Evolutionary conservation across 92 coral and sea anemone species (phyloP).

Genomic region (Phenganax marumi): DNA sequence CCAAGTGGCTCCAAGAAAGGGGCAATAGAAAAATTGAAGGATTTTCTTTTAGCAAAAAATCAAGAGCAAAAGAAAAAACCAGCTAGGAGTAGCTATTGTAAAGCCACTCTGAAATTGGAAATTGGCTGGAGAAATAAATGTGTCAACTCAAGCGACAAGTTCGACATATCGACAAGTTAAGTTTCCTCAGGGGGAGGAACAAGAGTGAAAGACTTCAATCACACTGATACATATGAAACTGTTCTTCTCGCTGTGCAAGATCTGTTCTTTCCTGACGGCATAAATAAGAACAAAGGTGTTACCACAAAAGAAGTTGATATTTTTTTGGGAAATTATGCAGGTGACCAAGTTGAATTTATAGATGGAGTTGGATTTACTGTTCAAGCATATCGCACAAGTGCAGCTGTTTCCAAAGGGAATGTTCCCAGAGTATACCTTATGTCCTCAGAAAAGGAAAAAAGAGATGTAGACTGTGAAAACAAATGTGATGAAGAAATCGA

Average conservation of each 20-base stretch:
- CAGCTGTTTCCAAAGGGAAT: conserved; percentile 35
- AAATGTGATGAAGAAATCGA: neutral
- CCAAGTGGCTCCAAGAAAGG: neutral
- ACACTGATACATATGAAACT: conserved; percentile 11
- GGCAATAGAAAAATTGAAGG: conserved; percentile 23
- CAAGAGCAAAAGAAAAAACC: neutral
- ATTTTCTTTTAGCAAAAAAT: conserved; percentile 31
- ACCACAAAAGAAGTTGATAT: conserved; percentile 6
- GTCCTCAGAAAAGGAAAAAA: neutral
- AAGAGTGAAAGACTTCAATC: conserved; percentile 18
- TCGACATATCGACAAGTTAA: conserved; percentile 31
- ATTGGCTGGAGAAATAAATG: conserved; percentile 20
- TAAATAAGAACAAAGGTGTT: neutral
- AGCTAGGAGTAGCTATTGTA: neutral
- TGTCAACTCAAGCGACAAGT: neutral
- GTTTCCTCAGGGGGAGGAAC: conserved; percentile 27
- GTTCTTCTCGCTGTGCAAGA: neutral
- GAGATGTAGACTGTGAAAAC: neutral
- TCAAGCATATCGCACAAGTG: conserved; percentile 20
- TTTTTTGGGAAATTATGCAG: conserved; percentile 18
- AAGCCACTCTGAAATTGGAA: conserved; percentile 7
- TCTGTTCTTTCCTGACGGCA: conserved; percentile 6
- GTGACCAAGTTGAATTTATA: conserved; percentile 1
- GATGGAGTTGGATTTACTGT: conserved; percentile 22
- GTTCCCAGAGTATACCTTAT: conserved; percentile 25